Evolutionary conservation across 2,888 invertebrate genomes (phyloP).

Genomic region (Thecocarcelia acutangulata): DNA sequence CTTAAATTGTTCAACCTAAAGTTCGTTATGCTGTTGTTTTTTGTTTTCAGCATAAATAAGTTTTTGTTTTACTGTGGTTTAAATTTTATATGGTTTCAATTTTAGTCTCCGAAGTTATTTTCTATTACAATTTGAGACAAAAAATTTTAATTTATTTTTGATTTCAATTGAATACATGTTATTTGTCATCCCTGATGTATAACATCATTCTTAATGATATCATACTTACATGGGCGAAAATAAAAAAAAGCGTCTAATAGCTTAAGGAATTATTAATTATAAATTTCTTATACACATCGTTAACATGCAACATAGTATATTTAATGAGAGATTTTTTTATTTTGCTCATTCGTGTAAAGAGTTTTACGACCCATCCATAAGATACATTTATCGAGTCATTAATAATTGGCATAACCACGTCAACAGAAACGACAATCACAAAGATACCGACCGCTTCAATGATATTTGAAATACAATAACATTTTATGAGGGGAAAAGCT

Average conservation of each 20-base stretch:
- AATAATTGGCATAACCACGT: slow-evolving; percentile 12
- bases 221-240: too few species aligned
- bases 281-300: not conserved
- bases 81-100: too few species aligned
- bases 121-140: too few species aligned
- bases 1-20: too few species aligned
- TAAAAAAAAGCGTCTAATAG: not conserved
- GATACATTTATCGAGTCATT: slow-evolving; percentile 31
- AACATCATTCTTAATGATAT: too few species aligned
- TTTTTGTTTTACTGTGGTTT: too few species aligned
- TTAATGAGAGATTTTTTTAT: slow-evolving; percentile 31
- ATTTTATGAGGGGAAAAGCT: not conserved
- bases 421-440: slow-evolving; percentile 24
- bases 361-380: slow-evolving; percentile 24
- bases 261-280: slow-evolving; percentile 9
- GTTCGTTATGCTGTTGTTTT: too few species aligned
- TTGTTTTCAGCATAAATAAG: too few species aligned
- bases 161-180: too few species aligned
- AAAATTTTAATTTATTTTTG: too few species aligned
- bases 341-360: slow-evolving; percentile 24
- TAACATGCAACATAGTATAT: slow-evolving; percentile 1
- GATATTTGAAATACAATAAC: slow-evolving; percentile 55
- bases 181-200: too few species aligned
- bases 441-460: slow-evolving; percentile 62
- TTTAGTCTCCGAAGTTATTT: too few species aligned